phyloP scores from a whole-genome alignment of 2,797 vertebrate species.

The Cuculus canorus region DNA sequence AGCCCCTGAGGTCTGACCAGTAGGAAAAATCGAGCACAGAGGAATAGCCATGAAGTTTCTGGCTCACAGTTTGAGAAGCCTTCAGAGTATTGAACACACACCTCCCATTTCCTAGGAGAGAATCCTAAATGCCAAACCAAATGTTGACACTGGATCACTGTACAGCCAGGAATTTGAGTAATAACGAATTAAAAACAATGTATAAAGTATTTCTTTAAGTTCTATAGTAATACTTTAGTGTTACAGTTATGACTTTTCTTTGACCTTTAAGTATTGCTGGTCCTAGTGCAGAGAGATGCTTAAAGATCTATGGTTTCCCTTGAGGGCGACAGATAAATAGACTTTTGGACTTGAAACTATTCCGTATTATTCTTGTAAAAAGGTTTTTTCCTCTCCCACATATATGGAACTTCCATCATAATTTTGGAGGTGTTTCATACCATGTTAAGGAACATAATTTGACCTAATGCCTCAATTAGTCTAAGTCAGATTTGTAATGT shows the following conservation, averaged over 20 bases:
- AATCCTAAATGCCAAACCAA: constrained; percentile 25
- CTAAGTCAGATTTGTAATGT: not conserved
- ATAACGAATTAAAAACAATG: constrained; percentile 17
- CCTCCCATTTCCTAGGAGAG: constrained; percentile 32
- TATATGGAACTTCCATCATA: not conserved
- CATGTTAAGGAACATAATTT: not conserved
- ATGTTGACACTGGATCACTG: constrained; percentile 18
- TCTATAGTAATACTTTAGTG: not conserved
- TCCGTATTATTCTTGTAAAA: not conserved
- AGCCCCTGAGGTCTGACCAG: not conserved
- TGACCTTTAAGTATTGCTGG: not conserved
- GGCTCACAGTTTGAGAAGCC: not conserved
- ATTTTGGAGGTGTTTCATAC: not conserved
- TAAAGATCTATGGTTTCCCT: not conserved
- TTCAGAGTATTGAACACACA: not conserved
- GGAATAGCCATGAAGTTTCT: not conserved
- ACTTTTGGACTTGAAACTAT: not conserved
- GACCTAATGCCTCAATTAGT: not conserved
- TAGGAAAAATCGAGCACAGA: not conserved
- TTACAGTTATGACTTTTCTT: constrained; percentile 4
- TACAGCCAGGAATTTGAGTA: constrained; percentile 16
- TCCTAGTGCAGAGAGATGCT: not conserved
- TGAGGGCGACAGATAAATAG: not conserved
- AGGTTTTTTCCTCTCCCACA: not conserved
- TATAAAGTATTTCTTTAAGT: not conserved